phyloP scores from a whole-genome alignment of 1,140 invertebrate genomes.

The Musca vetustissima region DNA sequence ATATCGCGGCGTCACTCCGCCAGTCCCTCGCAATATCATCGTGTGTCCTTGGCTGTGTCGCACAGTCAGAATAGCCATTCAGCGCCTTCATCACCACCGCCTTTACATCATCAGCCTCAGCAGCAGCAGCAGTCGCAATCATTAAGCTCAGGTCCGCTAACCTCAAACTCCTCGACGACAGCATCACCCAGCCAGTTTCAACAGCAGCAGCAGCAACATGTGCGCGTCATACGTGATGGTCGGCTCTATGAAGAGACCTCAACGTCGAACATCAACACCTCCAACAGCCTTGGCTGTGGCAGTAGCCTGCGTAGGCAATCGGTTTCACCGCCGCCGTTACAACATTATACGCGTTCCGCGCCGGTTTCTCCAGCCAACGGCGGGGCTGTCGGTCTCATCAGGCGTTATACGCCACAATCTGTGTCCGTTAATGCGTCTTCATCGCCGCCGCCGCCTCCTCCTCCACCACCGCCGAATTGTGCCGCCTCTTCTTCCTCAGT shows the following conservation, averaged over 20 bases:
- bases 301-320: conserved; percentile 36
- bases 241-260: conserved; percentile 46
- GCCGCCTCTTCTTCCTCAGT: conserved; percentile 30
- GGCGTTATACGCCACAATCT: conserved; percentile 29
- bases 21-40: conserved; percentile 41
- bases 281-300: conserved; percentile 10
- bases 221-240: conserved; percentile 51
- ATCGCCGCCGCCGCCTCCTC: conserved; percentile 34
- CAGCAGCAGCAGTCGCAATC: conserved; percentile 28
- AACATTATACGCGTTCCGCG: conserved; percentile 47
- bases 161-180: not conserved
- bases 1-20: conserved; percentile 46
- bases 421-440: conserved; percentile 33
- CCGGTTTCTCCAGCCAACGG: conserved; percentile 40
- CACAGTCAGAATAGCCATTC: conserved; percentile 21
- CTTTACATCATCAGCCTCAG: conserved; percentile 26
- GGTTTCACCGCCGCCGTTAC: conserved; percentile 49
- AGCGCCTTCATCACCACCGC: conserved; percentile 39
- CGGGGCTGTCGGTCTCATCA: not conserved
- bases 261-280: no score
- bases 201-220: conserved; percentile 36
- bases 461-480: conserved; percentile 28
- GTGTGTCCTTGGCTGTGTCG: conserved; percentile 25
- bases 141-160: not conserved
- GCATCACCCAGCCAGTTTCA: not conserved